Evolutionary conservation across 2,797 vertebrate species (phyloP).

Genomic region (Artibeus lituratus): DNA sequence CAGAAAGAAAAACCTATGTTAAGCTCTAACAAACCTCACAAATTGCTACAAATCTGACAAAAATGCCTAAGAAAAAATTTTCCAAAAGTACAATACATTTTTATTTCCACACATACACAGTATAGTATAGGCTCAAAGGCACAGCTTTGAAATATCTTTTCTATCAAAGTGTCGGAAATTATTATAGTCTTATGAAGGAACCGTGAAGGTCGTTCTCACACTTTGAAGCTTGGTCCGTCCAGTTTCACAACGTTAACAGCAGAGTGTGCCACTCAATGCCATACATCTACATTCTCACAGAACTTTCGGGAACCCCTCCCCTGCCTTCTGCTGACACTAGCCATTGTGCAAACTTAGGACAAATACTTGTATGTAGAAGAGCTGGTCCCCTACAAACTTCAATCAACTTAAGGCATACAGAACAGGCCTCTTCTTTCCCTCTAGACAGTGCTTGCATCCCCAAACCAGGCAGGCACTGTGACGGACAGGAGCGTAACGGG

Average conservation of each 20-base stretch:
- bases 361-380: slow-evolving; percentile 75
- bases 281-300: slow-evolving; percentile 45
- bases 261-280: slow-evolving; percentile 29
- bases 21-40: slow-evolving; percentile 93
- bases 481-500: not conserved
- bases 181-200: slow-evolving; percentile 79
- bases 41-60: slow-evolving; percentile 93
- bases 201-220: slow-evolving; percentile 73
- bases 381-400: slow-evolving; percentile 73
- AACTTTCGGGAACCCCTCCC: slow-evolving; percentile 50
- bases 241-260: slow-evolving; percentile 70
- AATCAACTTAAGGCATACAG: slow-evolving; percentile 79
- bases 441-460: slow-evolving; percentile 55
- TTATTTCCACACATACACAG: slow-evolving; percentile 86
- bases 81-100: slow-evolving; percentile 87
- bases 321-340: slow-evolving; percentile 75
- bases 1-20: slow-evolving; percentile 96
- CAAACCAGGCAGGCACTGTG: slow-evolving; percentile 28
- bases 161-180: slow-evolving; percentile 80
- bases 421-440: slow-evolving; percentile 55
- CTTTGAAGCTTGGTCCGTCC: slow-evolving; percentile 62
- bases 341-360: slow-evolving; percentile 82
- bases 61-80: slow-evolving; percentile 87
- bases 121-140: slow-evolving; percentile 88
- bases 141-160: slow-evolving; percentile 85